These are phyloP conservation scores for Pithys albifrons DNA, from an alignment of 2,113 vertebrate genomes.

Conservation along the genomic window DNA sequence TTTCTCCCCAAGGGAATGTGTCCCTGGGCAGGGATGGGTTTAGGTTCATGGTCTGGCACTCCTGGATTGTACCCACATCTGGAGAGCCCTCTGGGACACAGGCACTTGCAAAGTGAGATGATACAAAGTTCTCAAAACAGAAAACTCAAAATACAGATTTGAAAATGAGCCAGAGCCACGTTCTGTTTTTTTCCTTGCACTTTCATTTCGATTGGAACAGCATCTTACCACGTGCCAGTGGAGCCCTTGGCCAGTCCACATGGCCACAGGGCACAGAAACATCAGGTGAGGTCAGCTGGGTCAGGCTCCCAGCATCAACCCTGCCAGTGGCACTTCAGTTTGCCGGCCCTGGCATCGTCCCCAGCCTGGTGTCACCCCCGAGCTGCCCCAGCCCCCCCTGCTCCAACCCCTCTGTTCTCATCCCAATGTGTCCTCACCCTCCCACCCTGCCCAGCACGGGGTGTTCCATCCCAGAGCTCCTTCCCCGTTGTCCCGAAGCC, in stretches of 20 bases:
- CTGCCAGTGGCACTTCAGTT: not conserved
- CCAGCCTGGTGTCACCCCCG: not conserved
- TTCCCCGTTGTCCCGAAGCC: not conserved
- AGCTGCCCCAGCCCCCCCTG: not conserved
- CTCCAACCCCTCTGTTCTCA: not conserved
- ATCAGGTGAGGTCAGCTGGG: not conserved
- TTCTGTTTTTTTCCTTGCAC: not conserved
- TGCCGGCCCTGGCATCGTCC: not conserved
- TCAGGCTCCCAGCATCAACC: not conserved
- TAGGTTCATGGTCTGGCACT: not conserved
- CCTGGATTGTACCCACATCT: accelerated
- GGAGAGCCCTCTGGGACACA: not conserved
- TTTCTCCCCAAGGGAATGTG: not conserved
- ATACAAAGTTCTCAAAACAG: not conserved
- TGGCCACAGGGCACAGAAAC: not conserved
- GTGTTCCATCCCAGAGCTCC: not conserved
- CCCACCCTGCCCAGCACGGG: accelerated
- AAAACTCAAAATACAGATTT: not conserved
- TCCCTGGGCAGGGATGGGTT: not conserved
- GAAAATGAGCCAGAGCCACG: not conserved
- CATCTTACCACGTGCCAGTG: not conserved
- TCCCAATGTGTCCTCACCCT: not conserved
- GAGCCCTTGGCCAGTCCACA: not conserved
- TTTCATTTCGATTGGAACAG: not conserved
- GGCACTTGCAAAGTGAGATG: not conserved